phyloP scores from a whole-genome alignment of 2,797 vertebrate genomes.

The Meda fulgida region DNA sequence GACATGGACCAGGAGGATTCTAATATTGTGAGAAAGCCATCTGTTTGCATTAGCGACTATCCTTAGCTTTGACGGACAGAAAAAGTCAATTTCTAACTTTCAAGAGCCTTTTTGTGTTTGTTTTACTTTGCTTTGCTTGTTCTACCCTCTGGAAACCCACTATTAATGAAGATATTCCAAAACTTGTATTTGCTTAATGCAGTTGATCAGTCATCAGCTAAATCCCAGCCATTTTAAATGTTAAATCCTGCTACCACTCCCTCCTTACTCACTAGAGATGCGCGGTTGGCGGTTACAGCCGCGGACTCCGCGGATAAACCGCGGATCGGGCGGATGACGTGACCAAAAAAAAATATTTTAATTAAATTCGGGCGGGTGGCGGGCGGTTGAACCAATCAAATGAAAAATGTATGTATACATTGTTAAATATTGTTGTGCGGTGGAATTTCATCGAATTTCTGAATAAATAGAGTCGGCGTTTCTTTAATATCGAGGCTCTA shows the following conservation, averaged over 20 bases:
- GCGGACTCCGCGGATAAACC: too few species aligned
- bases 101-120: not conserved
- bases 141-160: not conserved
- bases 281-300: too few species aligned
- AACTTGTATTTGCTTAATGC: conserved; percentile 48
- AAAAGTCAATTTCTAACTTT: not conserved
- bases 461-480: too few species aligned
- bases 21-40: conserved; percentile 4
- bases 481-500: too few species aligned
- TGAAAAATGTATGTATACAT: too few species aligned
- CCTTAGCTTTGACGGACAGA: not conserved
- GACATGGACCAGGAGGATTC: not conserved
- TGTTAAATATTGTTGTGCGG: too few species aligned
- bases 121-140: too few species aligned
- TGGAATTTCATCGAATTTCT: too few species aligned
- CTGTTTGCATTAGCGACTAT: not conserved
- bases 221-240: conserved; percentile 34
- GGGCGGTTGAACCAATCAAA: too few species aligned
- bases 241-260: conserved; percentile 34
- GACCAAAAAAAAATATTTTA: too few species aligned
- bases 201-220: conserved; percentile 52
- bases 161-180: not conserved
- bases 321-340: too few species aligned
- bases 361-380: too few species aligned
- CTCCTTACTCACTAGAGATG: conserved; percentile 12